Conservation (phyloP, 2,797 vertebrate species). For the Pristis pectinata region DNA sequence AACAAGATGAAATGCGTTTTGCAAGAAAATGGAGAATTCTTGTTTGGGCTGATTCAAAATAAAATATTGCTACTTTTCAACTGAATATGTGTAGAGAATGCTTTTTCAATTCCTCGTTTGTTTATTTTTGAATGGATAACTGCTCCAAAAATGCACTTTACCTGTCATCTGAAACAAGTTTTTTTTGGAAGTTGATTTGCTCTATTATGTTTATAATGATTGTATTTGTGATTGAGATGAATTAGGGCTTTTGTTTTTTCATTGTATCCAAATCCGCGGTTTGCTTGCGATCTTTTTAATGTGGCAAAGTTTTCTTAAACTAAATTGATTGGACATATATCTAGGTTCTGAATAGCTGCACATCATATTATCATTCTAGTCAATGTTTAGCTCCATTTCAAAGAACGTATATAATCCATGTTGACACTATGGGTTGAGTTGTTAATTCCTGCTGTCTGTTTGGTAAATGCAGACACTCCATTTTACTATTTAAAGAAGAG, state of each 20-base stretch:
- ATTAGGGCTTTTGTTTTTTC: neutral
- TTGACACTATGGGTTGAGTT: neutral
- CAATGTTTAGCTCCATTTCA: neutral
- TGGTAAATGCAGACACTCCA: neutral
- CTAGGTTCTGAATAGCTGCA: neutral
- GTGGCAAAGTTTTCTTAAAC: too few species aligned
- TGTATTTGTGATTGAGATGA: neutral
- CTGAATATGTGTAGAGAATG: neutral
- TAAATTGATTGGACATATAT: neutral
- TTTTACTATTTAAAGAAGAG: neutral
- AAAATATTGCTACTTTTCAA: conserved; percentile 24
- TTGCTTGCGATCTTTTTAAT: too few species aligned
- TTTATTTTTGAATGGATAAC: neutral
- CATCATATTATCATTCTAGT: too few species aligned
- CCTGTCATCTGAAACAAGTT: neutral
- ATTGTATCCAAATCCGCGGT: neutral
- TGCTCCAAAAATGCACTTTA: neutral
- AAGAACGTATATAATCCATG: neutral
- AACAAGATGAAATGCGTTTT: conserved; percentile 61
- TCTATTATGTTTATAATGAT: neutral
- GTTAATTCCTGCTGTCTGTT: neutral
- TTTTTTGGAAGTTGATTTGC: neutral
- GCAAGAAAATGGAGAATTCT: conserved; percentile 19
- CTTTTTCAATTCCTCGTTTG: neutral
- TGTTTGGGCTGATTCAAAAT: neutral